Evolutionary conservation across 2,797 vertebrate genomes (phyloP).

Genomic region (Leptodactylus fallax): DNA sequence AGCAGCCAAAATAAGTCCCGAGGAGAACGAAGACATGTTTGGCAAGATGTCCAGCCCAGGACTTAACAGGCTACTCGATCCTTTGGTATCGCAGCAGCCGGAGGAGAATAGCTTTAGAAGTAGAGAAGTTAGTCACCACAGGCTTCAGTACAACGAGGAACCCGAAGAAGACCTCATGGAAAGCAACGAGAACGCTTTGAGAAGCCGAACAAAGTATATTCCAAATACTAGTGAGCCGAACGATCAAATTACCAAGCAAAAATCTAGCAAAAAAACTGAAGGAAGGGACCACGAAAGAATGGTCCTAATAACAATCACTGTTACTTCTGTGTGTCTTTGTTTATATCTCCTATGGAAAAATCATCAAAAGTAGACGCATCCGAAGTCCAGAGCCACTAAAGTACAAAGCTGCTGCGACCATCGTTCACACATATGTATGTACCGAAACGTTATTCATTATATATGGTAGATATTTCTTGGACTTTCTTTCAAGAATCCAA

Average conservation of each 20-base stretch:
- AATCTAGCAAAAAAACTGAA: background rate
- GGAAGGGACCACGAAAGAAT: background rate
- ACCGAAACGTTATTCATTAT: no score
- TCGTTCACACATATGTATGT: background rate
- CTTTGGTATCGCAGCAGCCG: background rate
- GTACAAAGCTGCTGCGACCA: background rate
- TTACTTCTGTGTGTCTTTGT: background rate
- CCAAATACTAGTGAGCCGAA: background rate
- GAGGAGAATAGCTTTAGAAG: constrained; percentile 27
- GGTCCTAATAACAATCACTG: background rate
- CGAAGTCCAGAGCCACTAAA: no score
- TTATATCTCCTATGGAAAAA: constrained; percentile 22
- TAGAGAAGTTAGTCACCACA: background rate
- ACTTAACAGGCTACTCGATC: no score
- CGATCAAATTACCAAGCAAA: background rate
- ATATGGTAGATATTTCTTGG: no score
- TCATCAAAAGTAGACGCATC: background rate
- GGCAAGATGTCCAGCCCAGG: background rate
- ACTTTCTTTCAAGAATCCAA: no score
- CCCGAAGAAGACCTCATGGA: background rate
- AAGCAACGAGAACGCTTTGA: background rate
- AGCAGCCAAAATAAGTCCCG: background rate
- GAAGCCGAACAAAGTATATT: background rate
- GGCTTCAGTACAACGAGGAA: background rate
- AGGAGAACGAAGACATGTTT: constrained; percentile 22